phyloP scores from a whole-genome alignment of 2,797 vertebrate species.

The Sebastes alutus region DNA sequence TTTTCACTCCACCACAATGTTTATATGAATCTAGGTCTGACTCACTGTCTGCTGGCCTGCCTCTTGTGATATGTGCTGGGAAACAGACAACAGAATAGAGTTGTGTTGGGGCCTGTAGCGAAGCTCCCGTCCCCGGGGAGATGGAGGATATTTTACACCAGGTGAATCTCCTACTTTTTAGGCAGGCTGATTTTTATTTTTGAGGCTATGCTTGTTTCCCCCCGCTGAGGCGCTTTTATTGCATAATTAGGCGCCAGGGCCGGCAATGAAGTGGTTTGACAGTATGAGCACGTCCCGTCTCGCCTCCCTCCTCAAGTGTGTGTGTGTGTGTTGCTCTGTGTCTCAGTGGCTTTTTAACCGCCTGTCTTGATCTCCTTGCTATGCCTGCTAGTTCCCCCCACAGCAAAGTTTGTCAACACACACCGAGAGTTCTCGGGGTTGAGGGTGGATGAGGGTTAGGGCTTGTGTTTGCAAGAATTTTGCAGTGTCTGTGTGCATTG shows the following conservation, averaged over 20 bases:
- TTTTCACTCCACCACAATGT: slow-evolving; percentile 60
- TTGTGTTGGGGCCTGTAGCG: slow-evolving; percentile 52
- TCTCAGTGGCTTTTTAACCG: slow-evolving; percentile 62
- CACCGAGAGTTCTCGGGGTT: slow-evolving; percentile 55
- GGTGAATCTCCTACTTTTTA: slow-evolving; percentile 69
- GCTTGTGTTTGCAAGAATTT: slow-evolving; percentile 37
- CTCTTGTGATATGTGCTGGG: slow-evolving; percentile 62
- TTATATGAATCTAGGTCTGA: slow-evolving; percentile 72
- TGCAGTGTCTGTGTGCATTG: slow-evolving; percentile 15
- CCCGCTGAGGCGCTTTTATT: slow-evolving; percentile 66
- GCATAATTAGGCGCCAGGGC: slow-evolving; percentile 74
- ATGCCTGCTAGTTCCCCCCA: slow-evolving; percentile 60
- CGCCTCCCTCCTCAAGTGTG: slow-evolving; percentile 62
- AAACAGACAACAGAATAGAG: slow-evolving; percentile 52
- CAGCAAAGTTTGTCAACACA: slow-evolving; percentile 71
- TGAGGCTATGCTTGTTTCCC: slow-evolving; percentile 42
- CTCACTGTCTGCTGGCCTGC: slow-evolving; percentile 63
- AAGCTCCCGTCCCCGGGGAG: slow-evolving; percentile 59
- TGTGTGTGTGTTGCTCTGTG: slow-evolving; percentile 59
- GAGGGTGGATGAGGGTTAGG: slow-evolving; percentile 52
- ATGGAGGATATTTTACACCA: slow-evolving; percentile 68
- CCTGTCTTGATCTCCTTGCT: slow-evolving; percentile 70
- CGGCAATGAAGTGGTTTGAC: slow-evolving; percentile 73
- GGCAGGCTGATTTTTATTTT: slow-evolving; percentile 71
- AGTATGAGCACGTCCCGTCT: slow-evolving; percentile 79